A percentile compares a stretch with the other conserved stretches of the same genome.
phyloP scores from a whole-genome alignment of 2,113 vertebrate species.

The Heptranchias perlo region DNA sequence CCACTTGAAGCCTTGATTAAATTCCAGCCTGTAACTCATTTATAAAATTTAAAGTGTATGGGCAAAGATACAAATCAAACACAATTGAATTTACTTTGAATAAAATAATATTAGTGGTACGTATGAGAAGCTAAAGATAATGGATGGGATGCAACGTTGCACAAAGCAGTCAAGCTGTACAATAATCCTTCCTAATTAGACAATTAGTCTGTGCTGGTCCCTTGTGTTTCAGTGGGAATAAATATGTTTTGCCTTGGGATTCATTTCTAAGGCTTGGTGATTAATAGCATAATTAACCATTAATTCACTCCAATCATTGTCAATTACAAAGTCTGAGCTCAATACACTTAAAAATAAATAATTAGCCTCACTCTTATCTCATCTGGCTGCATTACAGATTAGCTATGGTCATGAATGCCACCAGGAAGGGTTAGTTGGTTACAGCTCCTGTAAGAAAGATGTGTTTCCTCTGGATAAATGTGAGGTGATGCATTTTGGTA shows the following conservation, averaged over 20 bases:
- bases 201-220: background rate
- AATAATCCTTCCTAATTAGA: background rate
- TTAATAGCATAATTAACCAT: conserved; percentile 5
- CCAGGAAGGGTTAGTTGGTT: background rate
- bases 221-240: background rate
- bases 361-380: background rate
- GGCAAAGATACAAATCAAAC: background rate
- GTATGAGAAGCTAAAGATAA: background rate
- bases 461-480: background rate
- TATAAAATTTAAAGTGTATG: background rate
- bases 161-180: background rate
- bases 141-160: background rate
- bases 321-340: background rate
- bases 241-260: conserved; percentile 1
- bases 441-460: background rate
- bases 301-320: background rate
- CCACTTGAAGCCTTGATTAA: background rate
- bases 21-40: background rate
- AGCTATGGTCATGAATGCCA: background rate
- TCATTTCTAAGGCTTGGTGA: background rate
- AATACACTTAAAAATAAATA: background rate
- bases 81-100: conserved; percentile 20
- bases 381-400: background rate
- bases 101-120: background rate
- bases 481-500: too few species aligned